Evolutionary conservation across 2,113 vertebrate species (phyloP), one percentile per base, ranked within the genome.

Genomic region (Hippocampus zosterae): DNA sequence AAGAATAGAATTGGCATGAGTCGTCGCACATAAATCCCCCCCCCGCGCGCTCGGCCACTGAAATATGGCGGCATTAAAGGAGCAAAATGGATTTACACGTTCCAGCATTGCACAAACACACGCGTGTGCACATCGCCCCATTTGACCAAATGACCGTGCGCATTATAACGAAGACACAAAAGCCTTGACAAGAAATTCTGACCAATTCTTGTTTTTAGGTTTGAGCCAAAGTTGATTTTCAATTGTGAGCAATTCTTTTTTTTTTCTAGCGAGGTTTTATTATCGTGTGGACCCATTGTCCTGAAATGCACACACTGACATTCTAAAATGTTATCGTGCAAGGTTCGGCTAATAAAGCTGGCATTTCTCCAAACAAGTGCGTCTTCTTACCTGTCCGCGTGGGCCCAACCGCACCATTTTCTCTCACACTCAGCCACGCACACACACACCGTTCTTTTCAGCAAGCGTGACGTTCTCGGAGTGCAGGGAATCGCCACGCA

Each of bases 321-420:
- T 68, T 94, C 93, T 94, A 95, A 94, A 94, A 95, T 95, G 95
- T 94, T 95, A 95, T 96, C 94, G 95, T 94, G 91, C 91, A 94
- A 93, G 93, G 96, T 93, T 94, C 92, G 91, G 94, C 93, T 95
- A 93, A 95, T 96, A 93, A 94, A 95, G 91, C 93, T 95, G 93
- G 94, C 94, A 93, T 96, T 95, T 96, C 92, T 80, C 65, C 93
- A 91, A 92, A 37, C 78, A 1, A 70, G 19, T 74, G 42, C 27
- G 12, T 11, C 25, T 67, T 62, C 46, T 72, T 93, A 95, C 93
- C 94, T 95, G 92, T 67, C 48, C 68, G 74, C 76, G 56, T 18
- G 65, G 65, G 68, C 68, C 77, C 64, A 74, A 19, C 15, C 46
- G 16, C 46, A 50, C n/a, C 29, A 53, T 56, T 65, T 59, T 18